Base-by-base conservation (phyloP, 2,888 invertebrate genomes). In the Herminia tarsipennalis region DNA sequence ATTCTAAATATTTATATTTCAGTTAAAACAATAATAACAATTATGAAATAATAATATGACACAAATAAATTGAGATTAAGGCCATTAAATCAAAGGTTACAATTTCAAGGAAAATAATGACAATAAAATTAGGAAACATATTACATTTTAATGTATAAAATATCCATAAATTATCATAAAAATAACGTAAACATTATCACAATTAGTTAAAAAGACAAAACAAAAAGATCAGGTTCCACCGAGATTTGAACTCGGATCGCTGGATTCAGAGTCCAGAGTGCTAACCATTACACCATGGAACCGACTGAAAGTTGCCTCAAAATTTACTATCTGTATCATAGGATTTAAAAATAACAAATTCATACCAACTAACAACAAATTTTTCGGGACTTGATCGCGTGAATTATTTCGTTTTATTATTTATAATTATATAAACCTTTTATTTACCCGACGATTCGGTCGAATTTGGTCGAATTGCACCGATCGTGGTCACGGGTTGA, bases 181-280 rank as follows among this genome's bases (percentile, higher is more conserved):
- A 22, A 2, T 1, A 28, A n/a, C 35, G 12, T 2, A 21, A 4
- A 34, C 12, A 6, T 1, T 3, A 5, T 25, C 14, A 33, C 10
- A 2, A 34, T 42, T 29, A 12, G 21, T 47, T 9, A 36, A 14
- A 34, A 27, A 22, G 29, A 20, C 42, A 46, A 46, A 35, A 37
- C 50, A 67, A 78, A 80, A 81, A 74, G 59, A 40, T 42, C 86
- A 88, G 94, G 94, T 94, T 93, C 94, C 94, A 94, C 94, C 94
- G 94, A 94, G 94, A 94, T 94, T 94, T 94, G 94, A 94, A 94
- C 94, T 94, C 94, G 94, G 94, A 94, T 94, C 94, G 94, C 94
- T 94, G 94, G 94, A 94, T 94, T 94, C 94, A 94, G 93, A 94
- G 94, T 94, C 94, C 94, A 94, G 94, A 94, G 94, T 94, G 94